phyloP scores from a whole-genome alignment of 2,113 vertebrate genomes.

The Machaerirhynchus nigripectus region DNA sequence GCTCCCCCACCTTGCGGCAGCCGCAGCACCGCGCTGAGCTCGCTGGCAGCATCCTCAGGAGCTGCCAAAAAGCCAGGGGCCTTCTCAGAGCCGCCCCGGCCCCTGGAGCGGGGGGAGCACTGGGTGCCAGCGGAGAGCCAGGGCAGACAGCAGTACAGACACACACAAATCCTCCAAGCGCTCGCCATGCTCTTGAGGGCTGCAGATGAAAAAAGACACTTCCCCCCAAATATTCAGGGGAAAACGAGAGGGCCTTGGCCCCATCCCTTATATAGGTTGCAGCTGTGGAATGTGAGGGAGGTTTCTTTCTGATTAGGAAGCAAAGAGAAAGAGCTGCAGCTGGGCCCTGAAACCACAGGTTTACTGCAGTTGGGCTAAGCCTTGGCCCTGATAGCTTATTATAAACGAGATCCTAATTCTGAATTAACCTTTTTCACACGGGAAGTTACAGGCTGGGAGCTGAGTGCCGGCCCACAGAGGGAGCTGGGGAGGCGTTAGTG shows the following conservation, averaged over 20 bases:
- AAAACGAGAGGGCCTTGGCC: neutral
- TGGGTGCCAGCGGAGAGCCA: conserved; percentile 28
- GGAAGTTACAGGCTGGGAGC: neutral
- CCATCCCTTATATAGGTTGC: conserved; percentile 62
- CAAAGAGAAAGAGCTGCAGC: conserved; percentile 20
- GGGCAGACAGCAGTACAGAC: conserved; percentile 52
- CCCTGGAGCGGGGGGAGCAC: conserved; percentile 1
- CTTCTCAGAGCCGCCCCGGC: neutral
- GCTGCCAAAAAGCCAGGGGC: neutral
- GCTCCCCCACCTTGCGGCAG: neutral
- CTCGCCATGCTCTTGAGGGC: conserved; percentile 55
- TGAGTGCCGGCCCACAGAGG: neutral
- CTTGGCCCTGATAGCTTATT: neutral
- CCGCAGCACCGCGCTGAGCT: neutral
- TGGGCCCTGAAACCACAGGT: neutral
- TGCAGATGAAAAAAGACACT: neutral
- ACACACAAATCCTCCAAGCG: conserved; percentile 21
- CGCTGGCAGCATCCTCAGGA: neutral
- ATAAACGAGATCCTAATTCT: neutral
- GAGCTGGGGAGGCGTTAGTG: neutral
- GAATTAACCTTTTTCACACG: neutral
- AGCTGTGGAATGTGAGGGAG: conserved; percentile 32
- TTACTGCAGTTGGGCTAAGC: neutral
- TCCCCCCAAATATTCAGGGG: neutral
- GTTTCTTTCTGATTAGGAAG: conserved; percentile 30